A percentile compares a stretch with the other conserved stretches of the same genome.
These are phyloP conservation scores for Ageneiosus marmoratus DNA, from an alignment of 2,113 vertebrate species.

Conservation along the genomic window DNA sequence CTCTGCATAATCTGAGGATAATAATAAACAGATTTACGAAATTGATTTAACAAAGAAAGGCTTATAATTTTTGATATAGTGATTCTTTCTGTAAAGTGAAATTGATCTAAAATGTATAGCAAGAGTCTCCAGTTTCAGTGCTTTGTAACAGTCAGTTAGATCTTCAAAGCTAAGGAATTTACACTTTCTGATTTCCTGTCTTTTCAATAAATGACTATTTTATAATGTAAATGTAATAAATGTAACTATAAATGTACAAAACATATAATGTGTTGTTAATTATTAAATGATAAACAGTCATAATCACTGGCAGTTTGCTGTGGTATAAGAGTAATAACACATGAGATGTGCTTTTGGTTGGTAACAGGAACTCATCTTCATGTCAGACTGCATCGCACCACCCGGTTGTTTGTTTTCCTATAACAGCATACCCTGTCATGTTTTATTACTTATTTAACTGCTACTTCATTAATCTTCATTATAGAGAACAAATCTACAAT, in stretches of 20 bases:
- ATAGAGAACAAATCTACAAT: constrained; percentile 9
- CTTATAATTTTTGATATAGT: not conserved
- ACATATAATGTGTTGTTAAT: not conserved
- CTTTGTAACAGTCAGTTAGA: not conserved
- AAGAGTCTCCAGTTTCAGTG: not conserved
- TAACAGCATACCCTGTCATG: not conserved
- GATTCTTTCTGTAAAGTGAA: not conserved
- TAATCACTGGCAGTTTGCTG: not conserved
- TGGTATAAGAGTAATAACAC: not conserved
- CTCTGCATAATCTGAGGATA: not conserved
- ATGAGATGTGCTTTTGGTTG: not conserved
- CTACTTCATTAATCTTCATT: not conserved
- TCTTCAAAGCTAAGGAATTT: no score
- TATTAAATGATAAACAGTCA: not conserved
- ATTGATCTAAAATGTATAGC: not conserved
- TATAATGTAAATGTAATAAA: no score
- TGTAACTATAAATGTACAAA: not conserved
- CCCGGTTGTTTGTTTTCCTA: not conserved
- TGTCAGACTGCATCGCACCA: not conserved
- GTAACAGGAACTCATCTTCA: not conserved
- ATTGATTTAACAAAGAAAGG: not conserved
- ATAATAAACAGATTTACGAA: not conserved
- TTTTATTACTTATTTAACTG: not conserved
- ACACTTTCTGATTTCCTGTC: not conserved
- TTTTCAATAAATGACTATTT: no score